Conservation (phyloP, 2,113 vertebrate genomes). For the Turdus rufiventris region DNA sequence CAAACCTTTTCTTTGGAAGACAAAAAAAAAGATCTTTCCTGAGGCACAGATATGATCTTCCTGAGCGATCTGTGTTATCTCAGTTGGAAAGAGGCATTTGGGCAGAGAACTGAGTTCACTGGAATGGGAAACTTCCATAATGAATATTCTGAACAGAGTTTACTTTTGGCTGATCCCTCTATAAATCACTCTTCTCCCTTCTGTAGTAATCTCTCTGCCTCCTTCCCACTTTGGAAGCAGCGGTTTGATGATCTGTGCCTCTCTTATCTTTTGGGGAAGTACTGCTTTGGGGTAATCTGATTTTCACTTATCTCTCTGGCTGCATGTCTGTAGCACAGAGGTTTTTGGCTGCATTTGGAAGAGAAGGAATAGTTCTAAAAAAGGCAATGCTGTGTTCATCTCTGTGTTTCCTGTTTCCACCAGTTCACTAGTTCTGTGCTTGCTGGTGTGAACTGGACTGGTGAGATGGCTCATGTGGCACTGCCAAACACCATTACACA, state of each 20-base stretch:
- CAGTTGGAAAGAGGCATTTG: neutral
- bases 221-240: neutral
- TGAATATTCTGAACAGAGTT: neutral
- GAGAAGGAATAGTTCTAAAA: neutral
- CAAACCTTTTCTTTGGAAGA: neutral
- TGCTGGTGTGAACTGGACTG: neutral
- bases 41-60: rapidly evolving
- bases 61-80: neutral
- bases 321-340: neutral
- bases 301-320: neutral
- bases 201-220: neutral
- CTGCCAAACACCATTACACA: neutral
- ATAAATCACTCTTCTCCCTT: neutral
- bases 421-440: neutral
- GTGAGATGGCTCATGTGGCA: neutral
- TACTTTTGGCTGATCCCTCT: neutral
- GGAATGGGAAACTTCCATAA: neutral
- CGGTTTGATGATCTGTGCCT: neutral
- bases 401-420: neutral
- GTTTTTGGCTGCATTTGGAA: neutral
- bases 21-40: neutral
- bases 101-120: neutral
- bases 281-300: neutral
- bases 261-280: neutral
- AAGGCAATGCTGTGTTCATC: neutral